Conservation (phyloP, 2,888 invertebrate species). For the Papilio protenor region DNA sequence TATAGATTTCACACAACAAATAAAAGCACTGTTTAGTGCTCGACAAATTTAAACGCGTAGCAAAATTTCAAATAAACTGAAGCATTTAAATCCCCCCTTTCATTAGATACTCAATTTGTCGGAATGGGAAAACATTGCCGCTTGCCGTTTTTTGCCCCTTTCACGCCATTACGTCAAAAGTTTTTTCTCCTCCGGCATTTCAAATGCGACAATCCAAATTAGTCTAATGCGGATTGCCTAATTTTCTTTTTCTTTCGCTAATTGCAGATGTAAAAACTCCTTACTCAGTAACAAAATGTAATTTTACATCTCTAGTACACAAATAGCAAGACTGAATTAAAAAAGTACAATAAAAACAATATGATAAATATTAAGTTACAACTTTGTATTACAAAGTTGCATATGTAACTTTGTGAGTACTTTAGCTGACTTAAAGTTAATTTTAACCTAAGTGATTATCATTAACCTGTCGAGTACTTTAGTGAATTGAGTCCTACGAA, state of each 20-base stretch:
- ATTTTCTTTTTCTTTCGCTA: neutral
- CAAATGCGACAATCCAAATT: conserved; percentile 37
- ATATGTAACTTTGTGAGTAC: neutral
- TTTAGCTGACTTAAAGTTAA: conserved; percentile 16
- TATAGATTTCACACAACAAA: no score
- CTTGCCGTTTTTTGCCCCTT: conserved; percentile 40
- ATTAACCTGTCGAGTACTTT: conserved; percentile 21
- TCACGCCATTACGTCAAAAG: conserved; percentile 40
- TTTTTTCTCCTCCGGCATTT: conserved; percentile 38
- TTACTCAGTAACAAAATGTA: neutral
- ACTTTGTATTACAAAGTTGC: neutral
- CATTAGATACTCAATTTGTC: conserved; percentile 43
- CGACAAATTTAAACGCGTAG: neutral
- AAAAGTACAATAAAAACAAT: neutral
- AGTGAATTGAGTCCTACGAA: conserved; percentile 38
- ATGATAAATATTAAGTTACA: neutral
- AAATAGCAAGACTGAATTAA: neutral
- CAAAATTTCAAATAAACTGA: conserved; percentile 21
- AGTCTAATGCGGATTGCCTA: conserved; percentile 11
- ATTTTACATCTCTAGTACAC: neutral
- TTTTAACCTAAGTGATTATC: conserved; percentile 9
- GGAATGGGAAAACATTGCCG: conserved; percentile 39
- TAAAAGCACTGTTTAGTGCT: neutral
- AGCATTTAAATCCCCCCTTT: conserved; percentile 27
- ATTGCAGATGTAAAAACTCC: neutral